Conservation (phyloP, 1,140 invertebrate genomes). For the Pogonomyrmex californicus region DNA sequence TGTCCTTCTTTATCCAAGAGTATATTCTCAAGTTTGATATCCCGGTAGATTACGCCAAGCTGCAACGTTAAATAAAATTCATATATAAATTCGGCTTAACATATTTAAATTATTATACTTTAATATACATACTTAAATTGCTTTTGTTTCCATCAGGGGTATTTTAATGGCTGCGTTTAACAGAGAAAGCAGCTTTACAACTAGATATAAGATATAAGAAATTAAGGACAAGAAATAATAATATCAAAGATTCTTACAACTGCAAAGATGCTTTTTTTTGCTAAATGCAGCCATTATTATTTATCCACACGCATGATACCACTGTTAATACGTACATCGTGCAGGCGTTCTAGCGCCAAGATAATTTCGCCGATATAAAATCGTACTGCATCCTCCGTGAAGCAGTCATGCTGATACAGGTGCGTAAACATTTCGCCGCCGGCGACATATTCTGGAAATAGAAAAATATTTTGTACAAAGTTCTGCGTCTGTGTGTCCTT, state of each 20-base stretch:
- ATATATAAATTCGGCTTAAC: background rate
- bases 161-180: too few relatives aligned
- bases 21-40: slow-evolving; percentile 98
- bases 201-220: background rate
- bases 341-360: slow-evolving; percentile 95
- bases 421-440: slow-evolving; percentile 98
- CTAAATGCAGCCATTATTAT: background rate
- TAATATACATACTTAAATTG: background rate
- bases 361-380: slow-evolving; percentile 97
- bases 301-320: background rate
- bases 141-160: background rate
- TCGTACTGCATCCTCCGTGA: slow-evolving; percentile 94
- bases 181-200: background rate
- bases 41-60: slow-evolving; percentile 98
- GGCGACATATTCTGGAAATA: slow-evolving; percentile 94
- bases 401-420: slow-evolving; percentile 95
- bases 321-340: slow-evolving; percentile 89
- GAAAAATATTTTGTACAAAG: slow-evolving; percentile 15
- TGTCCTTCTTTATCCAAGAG: slow-evolving; percentile 95
- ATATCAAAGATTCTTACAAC: too few relatives aligned
- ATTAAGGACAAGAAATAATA: too few relatives aligned
- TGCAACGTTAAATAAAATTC: slow-evolving; percentile 85
- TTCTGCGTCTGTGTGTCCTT: background rate
- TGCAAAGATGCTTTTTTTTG: too few relatives aligned
- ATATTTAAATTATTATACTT: background rate